These are phyloP conservation scores for Phoxinus phoxinus DNA, from an alignment of 2,113 vertebrate species.

Conservation along the genomic window DNA sequence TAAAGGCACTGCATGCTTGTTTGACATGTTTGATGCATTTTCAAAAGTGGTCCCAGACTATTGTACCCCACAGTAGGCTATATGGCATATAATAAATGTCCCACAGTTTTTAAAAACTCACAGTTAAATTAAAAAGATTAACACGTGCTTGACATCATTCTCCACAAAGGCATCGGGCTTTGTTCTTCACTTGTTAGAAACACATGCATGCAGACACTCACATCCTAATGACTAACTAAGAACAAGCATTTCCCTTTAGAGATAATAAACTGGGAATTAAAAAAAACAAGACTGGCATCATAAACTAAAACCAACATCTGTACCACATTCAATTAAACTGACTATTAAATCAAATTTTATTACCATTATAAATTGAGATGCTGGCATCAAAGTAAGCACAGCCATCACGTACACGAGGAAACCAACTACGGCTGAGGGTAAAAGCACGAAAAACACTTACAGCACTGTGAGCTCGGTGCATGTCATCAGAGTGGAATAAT, in stretches of 20 bases:
- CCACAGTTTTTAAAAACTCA: background rate
- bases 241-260: slow-evolving; percentile 5
- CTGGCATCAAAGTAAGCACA: background rate
- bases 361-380: background rate
- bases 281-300: background rate
- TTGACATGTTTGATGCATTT: no score
- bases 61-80: no score
- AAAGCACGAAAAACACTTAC: slow-evolving; percentile 69
- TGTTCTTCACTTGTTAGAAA: background rate
- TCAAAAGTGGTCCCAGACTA: no score
- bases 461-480: slow-evolving; percentile 77
- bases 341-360: slow-evolving; percentile 14
- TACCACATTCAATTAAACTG: background rate
- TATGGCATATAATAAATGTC: background rate
- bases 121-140: background rate
- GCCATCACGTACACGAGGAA: background rate
- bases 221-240: background rate
- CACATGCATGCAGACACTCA: background rate
- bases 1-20: no score
- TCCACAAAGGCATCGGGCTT: background rate
- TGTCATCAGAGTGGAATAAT: slow-evolving; percentile 75
- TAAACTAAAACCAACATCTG: slow-evolving; percentile 3
- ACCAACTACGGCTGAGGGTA: background rate
- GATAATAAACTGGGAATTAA: background rate
- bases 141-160: background rate